Evolutionary conservation across 2,888 invertebrate species (phyloP), one percentile per base, ranked within the genome.

Genomic region (Diploptera punctata): DNA sequence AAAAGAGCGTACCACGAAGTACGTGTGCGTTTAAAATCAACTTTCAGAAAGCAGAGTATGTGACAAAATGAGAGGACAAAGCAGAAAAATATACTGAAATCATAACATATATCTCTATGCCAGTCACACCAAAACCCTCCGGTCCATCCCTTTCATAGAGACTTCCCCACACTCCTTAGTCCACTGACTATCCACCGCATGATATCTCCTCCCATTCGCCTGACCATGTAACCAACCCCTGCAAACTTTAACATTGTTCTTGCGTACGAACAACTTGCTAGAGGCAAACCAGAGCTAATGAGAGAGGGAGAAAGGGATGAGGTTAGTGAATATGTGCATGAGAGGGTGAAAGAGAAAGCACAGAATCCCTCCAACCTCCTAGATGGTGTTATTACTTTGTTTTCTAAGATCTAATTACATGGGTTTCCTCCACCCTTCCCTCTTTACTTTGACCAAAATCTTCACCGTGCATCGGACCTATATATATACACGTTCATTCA

Each of bases 381-480:
- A 47, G 47, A 65, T 65, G 65, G 65, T 18, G 65, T 65, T 65
- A 65, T 47, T 65, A 47, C 65, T 43, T 65, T 65, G 65, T 65
- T 65, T 65, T 47, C 65, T 26, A 65, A 65, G 65, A 65, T 65
- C 65, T 65, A 65, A 65, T 65, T 65, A 65, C 65, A 65, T 26
- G 65, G 47, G 65, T 29, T 65, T 65, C 65, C 65, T 26, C n/a
- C 65, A 16, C 65, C 26, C 26, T 26, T n/a, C n/a, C n/a, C n/a
- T n/a, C n/a, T n/a, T n/a, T n/a, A n/a, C 26, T 65, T 65, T 2
- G 29, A 7, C 26, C 43, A 65, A 44, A 65, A 47, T 16, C 44
- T 65, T 44, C 65, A 24, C 65, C n/a, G 29, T 26, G 43, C 47
- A 7, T 57, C 5, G 29, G 24, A n/a, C 24, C 54, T 54, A 24